A percentile compares a stretch with the other conserved stretches of the same genome.
Evolutionary conservation across 2,888 invertebrate species (phyloP).

Genomic region (Cataglyphis cursor): DNA sequence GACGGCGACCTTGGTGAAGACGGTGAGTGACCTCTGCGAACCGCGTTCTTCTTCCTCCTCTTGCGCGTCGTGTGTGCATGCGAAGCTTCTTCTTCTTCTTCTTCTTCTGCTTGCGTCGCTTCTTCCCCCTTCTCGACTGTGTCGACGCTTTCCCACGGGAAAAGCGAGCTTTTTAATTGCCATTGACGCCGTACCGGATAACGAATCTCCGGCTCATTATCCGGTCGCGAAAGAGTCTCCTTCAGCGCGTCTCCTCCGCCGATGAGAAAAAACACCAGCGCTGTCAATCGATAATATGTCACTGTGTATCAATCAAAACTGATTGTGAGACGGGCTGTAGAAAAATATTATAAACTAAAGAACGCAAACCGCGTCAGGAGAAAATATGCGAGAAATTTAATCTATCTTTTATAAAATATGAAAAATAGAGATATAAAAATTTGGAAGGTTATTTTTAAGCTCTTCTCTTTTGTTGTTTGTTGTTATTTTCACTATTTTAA

Average conservation of each 20-base stretch:
- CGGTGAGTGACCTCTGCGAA: conserved; percentile 83
- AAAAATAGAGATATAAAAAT: neutral
- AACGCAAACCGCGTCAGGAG: neutral
- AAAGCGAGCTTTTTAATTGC: conserved; percentile 76
- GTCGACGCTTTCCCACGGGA: conserved; percentile 80
- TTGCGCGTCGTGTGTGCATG: conserved; percentile 37
- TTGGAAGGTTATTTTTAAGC: neutral
- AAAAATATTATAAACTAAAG: neutral
- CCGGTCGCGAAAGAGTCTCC: neutral
- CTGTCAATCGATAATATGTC: conserved; percentile 50
- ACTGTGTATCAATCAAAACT: neutral
- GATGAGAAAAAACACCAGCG: conserved; percentile 7
- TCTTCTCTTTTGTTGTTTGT: neutral
- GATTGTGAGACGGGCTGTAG: neutral
- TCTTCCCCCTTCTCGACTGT: neutral
- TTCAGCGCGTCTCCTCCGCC: conserved; percentile 18
- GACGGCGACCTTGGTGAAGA: conserved; percentile 78
- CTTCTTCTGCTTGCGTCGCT: neutral
- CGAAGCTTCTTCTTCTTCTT: conserved; percentile 60
- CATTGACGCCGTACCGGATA: conserved; percentile 49
- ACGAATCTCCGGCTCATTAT: conserved; percentile 39
- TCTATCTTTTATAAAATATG: neutral
- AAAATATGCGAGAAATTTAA: neutral
- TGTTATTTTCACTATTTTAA: neutral
- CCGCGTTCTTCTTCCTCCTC: conserved; percentile 52